Conservation (phyloP, 2,113 vertebrate species). For the Macquaria ambigua region DNA sequence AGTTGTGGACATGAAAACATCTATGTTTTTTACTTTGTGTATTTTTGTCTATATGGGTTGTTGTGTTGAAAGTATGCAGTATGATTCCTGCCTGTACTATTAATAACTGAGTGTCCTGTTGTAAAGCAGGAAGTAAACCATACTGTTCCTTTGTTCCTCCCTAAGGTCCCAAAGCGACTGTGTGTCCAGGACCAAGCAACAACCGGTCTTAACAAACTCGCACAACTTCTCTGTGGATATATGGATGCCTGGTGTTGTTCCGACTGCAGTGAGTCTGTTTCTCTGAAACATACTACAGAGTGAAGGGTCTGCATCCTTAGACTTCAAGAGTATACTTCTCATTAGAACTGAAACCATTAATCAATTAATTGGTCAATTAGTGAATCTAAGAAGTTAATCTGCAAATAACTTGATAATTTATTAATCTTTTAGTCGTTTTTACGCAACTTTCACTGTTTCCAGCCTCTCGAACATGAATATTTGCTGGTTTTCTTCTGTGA, state of each 20-base stretch:
- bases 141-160: slow-evolving; percentile 1
- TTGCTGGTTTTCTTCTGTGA: background rate
- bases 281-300: background rate
- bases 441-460: background rate
- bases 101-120: background rate
- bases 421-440: too few species aligned
- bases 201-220: slow-evolving; percentile 83
- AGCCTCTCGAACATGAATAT: background rate
- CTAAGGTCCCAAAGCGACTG: slow-evolving; percentile 90
- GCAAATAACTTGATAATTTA: background rate
- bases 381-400: background rate
- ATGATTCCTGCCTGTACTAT: too few species aligned
- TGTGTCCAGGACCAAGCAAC: slow-evolving; percentile 80
- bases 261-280: slow-evolving; percentile 86
- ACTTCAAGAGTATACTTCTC: background rate
- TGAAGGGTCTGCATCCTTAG: background rate
- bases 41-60: background rate
- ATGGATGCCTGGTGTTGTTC: slow-evolving; percentile 93
- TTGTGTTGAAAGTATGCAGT: background rate
- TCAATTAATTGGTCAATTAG: background rate
- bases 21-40: background rate
- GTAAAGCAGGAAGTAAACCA: background rate
- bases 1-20: too few species aligned
- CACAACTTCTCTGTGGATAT: slow-evolving; percentile 92
- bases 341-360: background rate